Conservation (phyloP, 2,888 invertebrate species). For the Oxystoma pomonae region DNA sequence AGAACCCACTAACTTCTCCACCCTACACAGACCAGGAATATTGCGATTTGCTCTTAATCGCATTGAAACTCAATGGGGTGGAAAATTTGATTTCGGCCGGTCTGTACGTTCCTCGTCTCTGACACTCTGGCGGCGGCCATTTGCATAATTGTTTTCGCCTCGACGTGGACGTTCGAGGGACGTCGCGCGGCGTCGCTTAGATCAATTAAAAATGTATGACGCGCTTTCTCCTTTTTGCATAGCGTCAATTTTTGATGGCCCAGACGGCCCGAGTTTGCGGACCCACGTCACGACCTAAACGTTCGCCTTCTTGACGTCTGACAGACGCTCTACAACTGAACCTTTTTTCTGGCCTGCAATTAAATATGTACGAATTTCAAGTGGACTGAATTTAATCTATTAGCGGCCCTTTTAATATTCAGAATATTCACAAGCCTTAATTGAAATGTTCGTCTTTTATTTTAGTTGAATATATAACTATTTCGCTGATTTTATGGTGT, state of each 20-base stretch:
- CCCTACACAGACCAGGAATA: slow-evolving; percentile 15
- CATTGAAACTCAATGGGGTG: slow-evolving; percentile 45
- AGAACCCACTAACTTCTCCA: not conserved
- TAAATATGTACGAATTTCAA: not conserved
- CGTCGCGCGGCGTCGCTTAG: slow-evolving; percentile 37
- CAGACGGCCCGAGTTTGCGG: not conserved
- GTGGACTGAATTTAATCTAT: no score
- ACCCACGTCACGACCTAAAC: not conserved
- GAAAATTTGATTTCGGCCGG: slow-evolving; percentile 44
- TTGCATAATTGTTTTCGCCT: slow-evolving; percentile 41
- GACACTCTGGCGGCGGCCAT: slow-evolving; percentile 35
- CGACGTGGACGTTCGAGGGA: not conserved
- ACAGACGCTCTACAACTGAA: not conserved
- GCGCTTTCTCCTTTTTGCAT: slow-evolving; percentile 36
- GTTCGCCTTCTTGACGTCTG: not conserved
- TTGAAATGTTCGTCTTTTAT: no score
- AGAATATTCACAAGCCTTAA: no score
- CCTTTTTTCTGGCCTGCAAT: not conserved
- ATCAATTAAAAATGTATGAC: slow-evolving; percentile 47
- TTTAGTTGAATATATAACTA: no score
- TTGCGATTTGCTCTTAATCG: slow-evolving; percentile 42
- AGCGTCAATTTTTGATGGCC: slow-evolving; percentile 23
- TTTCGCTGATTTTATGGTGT: no score
- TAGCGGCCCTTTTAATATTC: no score
- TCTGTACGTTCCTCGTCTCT: slow-evolving; percentile 36